Base-by-base conservation (phyloP, 1,140 invertebrate species). In the Teleogryllus occipitalis region DNA sequence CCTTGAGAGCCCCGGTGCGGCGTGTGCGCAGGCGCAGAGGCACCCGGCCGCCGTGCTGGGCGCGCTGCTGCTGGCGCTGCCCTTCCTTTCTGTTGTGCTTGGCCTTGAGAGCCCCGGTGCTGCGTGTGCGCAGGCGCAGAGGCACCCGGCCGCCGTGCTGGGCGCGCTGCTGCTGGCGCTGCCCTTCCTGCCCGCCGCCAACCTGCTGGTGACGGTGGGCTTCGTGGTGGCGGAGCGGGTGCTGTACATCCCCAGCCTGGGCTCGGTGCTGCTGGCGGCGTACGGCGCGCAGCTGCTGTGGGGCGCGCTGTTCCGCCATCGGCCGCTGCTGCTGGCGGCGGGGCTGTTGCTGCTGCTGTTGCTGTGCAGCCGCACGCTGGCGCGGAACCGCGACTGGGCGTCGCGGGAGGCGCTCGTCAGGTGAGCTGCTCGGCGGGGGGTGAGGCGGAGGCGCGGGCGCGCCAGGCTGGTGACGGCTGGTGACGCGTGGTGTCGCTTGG, bases 171-270 rank as follows among this genome's bases (percentile, higher is more conserved):
- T 94, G 81, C 86, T 94, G 65, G 89, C 94, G 54, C 85, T 97
- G 22, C 93, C 95, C 12, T 97, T 96, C 85, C 87, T 97, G 73
- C 96, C 95, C 7, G 95, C 96, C 8, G 93, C 93, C 76, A 97
- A 97, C 86, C 85, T 97, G 76, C 89, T 97, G 81, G 92, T 97
- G 82, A 95, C 94, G 2, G 95, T 97, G 15, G 96, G 96, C 15
- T 97, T 97, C 85, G 95, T 97, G 4, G 91, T 97, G 2, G 96
- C 96, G 8, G 96, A 97, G 85, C 88, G 96, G 83, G 91, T 97
- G n/a, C 89, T 97, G 1, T 39, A 97, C 85, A 93, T 95, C 83
- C 95, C 95, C 47, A 94, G 93, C 83, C 86, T 93, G 78, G 93
- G 93, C 4, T 92, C 89, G 83, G 89, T 91, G 48, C 85, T 93